These are phyloP conservation scores for Agrotis clavis DNA, from an alignment of 2,888 invertebrate species.

Conservation along the genomic window DNA sequence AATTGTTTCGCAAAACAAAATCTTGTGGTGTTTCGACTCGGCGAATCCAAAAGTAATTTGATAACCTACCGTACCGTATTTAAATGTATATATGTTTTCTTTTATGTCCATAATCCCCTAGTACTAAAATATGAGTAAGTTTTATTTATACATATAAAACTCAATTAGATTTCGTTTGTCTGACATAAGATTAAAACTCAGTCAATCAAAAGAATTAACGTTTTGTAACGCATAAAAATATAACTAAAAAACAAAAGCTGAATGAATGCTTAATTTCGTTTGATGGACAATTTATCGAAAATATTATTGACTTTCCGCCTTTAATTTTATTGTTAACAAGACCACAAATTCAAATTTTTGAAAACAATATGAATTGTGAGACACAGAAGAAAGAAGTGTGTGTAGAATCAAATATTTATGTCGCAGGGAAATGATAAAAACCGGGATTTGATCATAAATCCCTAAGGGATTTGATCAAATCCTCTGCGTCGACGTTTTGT, in stretches of 20 bases:
- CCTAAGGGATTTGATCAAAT: too few species aligned
- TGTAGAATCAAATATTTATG: neutral
- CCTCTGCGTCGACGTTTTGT: too few species aligned
- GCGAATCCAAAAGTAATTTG: slow-evolving; percentile 21
- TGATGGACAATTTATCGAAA: neutral
- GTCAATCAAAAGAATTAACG: slow-evolving; percentile 8
- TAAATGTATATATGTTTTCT: neutral
- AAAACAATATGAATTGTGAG: too few species aligned
- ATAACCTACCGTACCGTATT: slow-evolving; percentile 4
- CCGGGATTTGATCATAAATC: too few species aligned
- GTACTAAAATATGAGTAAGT: neutral
- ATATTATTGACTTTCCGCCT: neutral
- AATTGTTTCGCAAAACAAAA: slow-evolving; percentile 23
- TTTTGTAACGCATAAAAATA: slow-evolving; percentile 7
- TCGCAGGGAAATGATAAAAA: too few species aligned
- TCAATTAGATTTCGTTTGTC: slow-evolving; percentile 19
- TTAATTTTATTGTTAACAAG: too few species aligned
- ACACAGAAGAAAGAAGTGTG: neutral
- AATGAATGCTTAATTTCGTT: neutral
- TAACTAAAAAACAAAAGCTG: neutral
- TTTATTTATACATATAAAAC: slow-evolving; percentile 12
- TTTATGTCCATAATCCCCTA: neutral
- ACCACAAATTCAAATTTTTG: too few species aligned
- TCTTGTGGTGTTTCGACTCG: slow-evolving; percentile 28
- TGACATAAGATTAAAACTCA: neutral